Conservation (phyloP, 1,140 invertebrate genomes). For the Euura lappo region DNA sequence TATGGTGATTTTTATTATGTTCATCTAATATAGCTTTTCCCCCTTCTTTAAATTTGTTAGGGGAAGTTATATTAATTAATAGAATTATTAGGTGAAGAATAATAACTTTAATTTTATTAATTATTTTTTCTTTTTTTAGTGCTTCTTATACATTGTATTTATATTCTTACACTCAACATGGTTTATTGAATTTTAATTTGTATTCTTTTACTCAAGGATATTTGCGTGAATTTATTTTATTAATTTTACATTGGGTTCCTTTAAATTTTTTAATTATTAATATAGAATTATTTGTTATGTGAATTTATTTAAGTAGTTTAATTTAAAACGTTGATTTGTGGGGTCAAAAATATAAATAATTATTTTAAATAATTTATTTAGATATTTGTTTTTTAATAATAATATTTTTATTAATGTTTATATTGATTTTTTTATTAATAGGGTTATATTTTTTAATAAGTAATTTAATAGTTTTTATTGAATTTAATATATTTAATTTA, state of each 20-base stretch:
- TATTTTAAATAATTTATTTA: conserved; percentile 53
- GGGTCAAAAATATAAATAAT: conserved; percentile 59
- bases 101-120: conserved; percentile 58
- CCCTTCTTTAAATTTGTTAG: conserved; percentile 50
- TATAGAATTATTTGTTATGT: conserved; percentile 58
- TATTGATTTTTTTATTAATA: conserved; percentile 41
- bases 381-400: conserved; percentile 52
- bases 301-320: conserved; percentile 67
- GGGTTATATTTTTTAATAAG: conserved; percentile 56
- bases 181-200: conserved; percentile 52
- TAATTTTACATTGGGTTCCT: conserved; percentile 66
- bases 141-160: conserved; percentile 46
- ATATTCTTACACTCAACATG: conserved; percentile 66
- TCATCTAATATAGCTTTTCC: conserved; percentile 53
- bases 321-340: conserved; percentile 68
- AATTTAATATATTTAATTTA: conserved; percentile 59
- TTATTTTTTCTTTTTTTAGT: conserved; percentile 40
- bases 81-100: conserved; percentile 55
- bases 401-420: conserved; percentile 50
- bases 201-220: conserved; percentile 51
- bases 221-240: conserved; percentile 64
- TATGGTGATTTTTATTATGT: conserved; percentile 68
- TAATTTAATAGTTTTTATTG: conserved; percentile 58
- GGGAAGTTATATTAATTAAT: conserved; percentile 68
- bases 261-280: conserved; percentile 67